Base-by-base conservation (phyloP, 2,797 vertebrate species). In the Poeciliopsis turneri region DNA sequence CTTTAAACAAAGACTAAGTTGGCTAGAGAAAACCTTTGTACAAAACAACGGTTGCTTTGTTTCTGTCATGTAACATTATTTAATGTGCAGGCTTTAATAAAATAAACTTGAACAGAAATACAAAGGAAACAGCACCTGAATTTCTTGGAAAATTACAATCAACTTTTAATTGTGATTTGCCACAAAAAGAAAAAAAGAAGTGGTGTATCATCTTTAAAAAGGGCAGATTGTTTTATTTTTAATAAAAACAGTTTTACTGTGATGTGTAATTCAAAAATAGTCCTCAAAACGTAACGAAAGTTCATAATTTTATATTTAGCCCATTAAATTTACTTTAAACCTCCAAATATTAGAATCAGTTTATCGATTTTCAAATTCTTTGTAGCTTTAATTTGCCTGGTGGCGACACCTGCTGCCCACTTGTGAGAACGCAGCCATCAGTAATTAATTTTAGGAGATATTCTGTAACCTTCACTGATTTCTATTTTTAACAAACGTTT, bases 371-470 rank as follows among this genome's bases (percentile, higher is more conserved):
- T 45, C 23, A 30, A 74, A 72, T 25, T 30, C 30, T 68, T 30
- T 36, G 68, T 0, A 12, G 69, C 57, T 20, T 85, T 82, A 79
- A 39, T 77, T 75, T 84, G 85, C 83, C 86, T 72, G 47, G 23
- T 88, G 86, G 82, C 70, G 93, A 84, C 94, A 85, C 88, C 93
- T 93, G 87, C 89, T 92, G 92, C 43, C 70, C 1, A 78, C 28
- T 85, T 23, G 13, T 12, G 49, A 3, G 76, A 93, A 75, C 92
- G 75, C 89, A 1, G 57, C 74, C 64, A 41, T 25, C 51, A 47
- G 47, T 73, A 69, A 74, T 49, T 74, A 72, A 36, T 30, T 45
- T 43, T 73, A 20, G 16, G 23, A 80, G 23, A 61, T 49, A 80
- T 55, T 2, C 36, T 69, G 55, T 80, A 72, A 3, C 7, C 55